These are phyloP conservation scores for Hycleus cichorii DNA, from an alignment of 1,140 invertebrate species.

Conservation along the genomic window DNA sequence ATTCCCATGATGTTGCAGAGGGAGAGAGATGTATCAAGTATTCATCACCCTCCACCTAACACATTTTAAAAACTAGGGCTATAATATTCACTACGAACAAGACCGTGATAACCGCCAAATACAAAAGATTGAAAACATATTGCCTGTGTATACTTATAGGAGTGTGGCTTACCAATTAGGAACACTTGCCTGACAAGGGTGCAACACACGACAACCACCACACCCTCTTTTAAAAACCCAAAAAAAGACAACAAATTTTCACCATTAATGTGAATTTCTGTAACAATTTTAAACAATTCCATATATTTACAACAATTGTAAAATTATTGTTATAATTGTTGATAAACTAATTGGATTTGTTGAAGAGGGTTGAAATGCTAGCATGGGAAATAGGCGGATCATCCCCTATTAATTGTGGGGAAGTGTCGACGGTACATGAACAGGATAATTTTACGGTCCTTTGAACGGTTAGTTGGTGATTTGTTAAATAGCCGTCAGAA, in stretches of 20 bases:
- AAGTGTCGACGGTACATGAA: constrained; percentile 24
- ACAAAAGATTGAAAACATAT: constrained; percentile 34
- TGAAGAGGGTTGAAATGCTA: background rate
- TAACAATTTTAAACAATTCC: too few species aligned
- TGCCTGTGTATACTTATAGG: constrained; percentile 29
- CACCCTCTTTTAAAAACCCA: too few species aligned
- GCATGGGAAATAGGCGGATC: constrained; percentile 19
- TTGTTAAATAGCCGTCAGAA: constrained; percentile 19
- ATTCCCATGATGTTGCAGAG: constrained; percentile 28
- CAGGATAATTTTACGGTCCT: constrained; percentile 26
- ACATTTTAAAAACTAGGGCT: constrained; percentile 32
- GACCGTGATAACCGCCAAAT: constrained; percentile 28
- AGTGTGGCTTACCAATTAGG: constrained; percentile 39
- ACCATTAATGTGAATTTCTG: too few species aligned
- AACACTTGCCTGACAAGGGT: constrained; percentile 4
- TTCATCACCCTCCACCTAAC: constrained; percentile 3
- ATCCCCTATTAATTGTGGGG: constrained; percentile 21
- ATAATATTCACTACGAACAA: constrained; percentile 34
- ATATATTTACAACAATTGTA: too few species aligned
- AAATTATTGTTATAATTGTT: too few species aligned
- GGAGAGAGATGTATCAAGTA: too few species aligned
- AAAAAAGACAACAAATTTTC: too few species aligned
- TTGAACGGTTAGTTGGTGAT: constrained; percentile 19
- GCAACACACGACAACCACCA: too few species aligned
- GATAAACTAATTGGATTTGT: too few species aligned